Evolutionary conservation across 1,140 invertebrate species (phyloP).

Genomic region (Anoplophora glabripennis): DNA sequence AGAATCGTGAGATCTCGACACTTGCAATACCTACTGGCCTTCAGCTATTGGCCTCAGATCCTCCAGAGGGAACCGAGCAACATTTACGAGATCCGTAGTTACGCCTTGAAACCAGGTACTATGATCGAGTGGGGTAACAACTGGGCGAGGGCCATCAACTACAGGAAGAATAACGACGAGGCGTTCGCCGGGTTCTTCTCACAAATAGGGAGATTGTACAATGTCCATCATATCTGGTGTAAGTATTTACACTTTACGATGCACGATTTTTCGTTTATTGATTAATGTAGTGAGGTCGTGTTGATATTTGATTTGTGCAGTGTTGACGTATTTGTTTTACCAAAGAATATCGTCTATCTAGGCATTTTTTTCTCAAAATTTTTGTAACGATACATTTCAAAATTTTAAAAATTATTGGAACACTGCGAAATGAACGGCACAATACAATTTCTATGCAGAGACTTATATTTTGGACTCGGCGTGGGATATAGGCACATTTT

Average conservation of each 20-base stretch:
- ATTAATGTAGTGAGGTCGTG: too few species aligned
- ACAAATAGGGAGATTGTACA: slow-evolving; percentile 92
- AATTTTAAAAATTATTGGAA: too few species aligned
- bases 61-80: slow-evolving; percentile 69
- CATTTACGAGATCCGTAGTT: slow-evolving; percentile 92
- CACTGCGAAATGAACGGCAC: too few species aligned
- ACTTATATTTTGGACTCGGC: too few species aligned
- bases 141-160: slow-evolving; percentile 94
- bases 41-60: slow-evolving; percentile 86
- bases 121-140: slow-evolving; percentile 99
- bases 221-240: slow-evolving; percentile 99
- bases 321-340: too few species aligned
- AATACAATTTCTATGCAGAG: too few species aligned
- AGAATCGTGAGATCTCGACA: slow-evolving; percentile 83
- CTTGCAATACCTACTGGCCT: slow-evolving; percentile 87
- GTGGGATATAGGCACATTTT: too few species aligned
- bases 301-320: too few species aligned
- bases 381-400: too few species aligned
- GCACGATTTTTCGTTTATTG: too few species aligned
- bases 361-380: too few species aligned
- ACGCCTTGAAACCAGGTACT: slow-evolving; percentile 87
- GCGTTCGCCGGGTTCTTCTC: slow-evolving; percentile 96
- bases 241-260: slow-evolving; percentile 50
- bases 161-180: slow-evolving; percentile 86
- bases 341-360: too few species aligned